Evolutionary conservation across 2,113 vertebrate species (phyloP).

Genomic region (Dendrocopos noguchii): DNA sequence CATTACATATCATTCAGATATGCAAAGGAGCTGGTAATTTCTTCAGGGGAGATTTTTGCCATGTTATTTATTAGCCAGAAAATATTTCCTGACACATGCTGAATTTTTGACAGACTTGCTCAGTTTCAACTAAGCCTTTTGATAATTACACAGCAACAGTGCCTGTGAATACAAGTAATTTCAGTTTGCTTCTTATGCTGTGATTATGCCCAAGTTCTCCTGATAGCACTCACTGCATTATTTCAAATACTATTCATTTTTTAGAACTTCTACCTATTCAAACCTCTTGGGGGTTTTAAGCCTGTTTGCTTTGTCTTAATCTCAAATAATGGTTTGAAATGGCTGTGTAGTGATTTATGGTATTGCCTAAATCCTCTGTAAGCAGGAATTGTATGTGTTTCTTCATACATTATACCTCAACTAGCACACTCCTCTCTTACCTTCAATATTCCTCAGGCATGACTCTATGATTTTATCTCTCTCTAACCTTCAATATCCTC

Average conservation of each 20-base stretch:
- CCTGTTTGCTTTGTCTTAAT: conserved; percentile 21
- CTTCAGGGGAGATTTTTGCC: conserved; percentile 53
- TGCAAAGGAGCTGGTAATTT: conserved; percentile 22
- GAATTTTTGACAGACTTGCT: conserved; percentile 27
- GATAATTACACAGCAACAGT: conserved; percentile 48
- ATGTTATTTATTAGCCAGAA: background rate
- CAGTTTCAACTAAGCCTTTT: conserved; percentile 38
- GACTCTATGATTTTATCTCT: background rate
- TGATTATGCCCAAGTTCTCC: conserved; percentile 1
- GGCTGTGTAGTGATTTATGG: background rate
- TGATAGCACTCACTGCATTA: background rate
- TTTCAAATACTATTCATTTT: conserved; percentile 22
- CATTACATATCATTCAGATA: conserved; percentile 4
- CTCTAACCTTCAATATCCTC: background rate
- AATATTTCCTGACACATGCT: conserved; percentile 35
- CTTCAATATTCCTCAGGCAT: background rate
- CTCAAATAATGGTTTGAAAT: background rate
- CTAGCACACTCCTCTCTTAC: background rate
- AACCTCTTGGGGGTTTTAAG: background rate
- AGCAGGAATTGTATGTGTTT: background rate
- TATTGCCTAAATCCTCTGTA: background rate
- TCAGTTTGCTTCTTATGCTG: conserved; percentile 34
- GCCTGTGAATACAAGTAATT: conserved; percentile 48
- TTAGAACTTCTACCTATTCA: conserved; percentile 20
- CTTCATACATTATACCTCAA: background rate